Conservation (phyloP, 2,888 invertebrate species). For the Limnephilus lunatus region DNA sequence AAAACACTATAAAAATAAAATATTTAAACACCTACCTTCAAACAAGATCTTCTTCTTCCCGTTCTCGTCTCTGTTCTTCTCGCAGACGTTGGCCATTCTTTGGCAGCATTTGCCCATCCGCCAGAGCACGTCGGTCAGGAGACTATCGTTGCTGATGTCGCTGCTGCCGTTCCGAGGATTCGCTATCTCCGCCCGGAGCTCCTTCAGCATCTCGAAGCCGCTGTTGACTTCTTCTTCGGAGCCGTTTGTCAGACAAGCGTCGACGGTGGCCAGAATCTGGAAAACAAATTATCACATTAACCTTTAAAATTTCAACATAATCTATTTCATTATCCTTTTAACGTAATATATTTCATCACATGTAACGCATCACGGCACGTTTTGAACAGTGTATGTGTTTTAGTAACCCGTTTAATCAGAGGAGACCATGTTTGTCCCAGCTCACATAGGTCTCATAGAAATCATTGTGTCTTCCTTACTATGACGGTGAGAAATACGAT, state of each 20-base stretch:
- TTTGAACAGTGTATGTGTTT: too few relatives aligned
- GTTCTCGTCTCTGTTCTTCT: constrained; percentile 55
- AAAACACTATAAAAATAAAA: background rate
- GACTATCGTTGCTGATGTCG: background rate
- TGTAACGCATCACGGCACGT: too few relatives aligned
- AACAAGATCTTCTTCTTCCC: constrained; percentile 58
- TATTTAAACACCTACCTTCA: constrained; percentile 54
- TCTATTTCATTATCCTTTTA: too few relatives aligned
- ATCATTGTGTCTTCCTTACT: too few relatives aligned
- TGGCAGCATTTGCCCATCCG: constrained; percentile 63
- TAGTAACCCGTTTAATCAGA: too few relatives aligned
- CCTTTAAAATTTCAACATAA: too few relatives aligned
- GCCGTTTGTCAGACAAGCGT: constrained; percentile 53
- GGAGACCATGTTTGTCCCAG: too few relatives aligned
- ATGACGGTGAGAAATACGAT: too few relatives aligned
- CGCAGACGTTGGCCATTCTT: constrained; percentile 58
- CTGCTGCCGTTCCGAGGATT: background rate
- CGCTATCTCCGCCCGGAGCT: constrained; percentile 31
- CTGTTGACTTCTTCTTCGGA: constrained; percentile 56
- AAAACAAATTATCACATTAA: constrained; percentile 10
- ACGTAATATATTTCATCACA: too few relatives aligned
- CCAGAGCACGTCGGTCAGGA: constrained; percentile 61
- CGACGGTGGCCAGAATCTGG: constrained; percentile 57
- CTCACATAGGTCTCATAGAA: too few relatives aligned
- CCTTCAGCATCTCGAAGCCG: constrained; percentile 57